Conservation (phyloP, 2,797 vertebrate species). For the Girardinus metallicus region DNA sequence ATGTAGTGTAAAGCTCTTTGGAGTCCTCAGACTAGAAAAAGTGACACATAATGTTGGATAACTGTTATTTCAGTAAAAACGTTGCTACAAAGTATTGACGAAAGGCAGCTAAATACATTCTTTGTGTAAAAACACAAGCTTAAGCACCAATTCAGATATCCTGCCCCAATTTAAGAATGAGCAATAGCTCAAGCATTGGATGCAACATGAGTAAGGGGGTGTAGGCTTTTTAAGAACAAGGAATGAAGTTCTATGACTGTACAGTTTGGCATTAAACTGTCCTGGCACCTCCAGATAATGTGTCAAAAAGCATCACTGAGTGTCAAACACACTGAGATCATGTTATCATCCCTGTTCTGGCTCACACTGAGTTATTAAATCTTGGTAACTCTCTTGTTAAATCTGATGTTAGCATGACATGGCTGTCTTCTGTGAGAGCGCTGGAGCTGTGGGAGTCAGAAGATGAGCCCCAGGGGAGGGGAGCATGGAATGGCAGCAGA, state of each 20-base stretch:
- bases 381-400: conserved; percentile 71
- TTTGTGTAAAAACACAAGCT: not conserved
- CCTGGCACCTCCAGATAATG: conserved; percentile 40
- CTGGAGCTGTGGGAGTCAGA: conserved; percentile 67
- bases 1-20: not conserved
- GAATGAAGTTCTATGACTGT: conserved; percentile 31
- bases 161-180: not conserved
- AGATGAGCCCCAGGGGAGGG: conserved; percentile 77
- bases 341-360: conserved; percentile 52
- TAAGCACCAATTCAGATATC: not conserved
- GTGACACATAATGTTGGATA: not conserved
- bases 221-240: conserved; percentile 41
- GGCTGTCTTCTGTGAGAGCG: conserved; percentile 52
- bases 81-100: not conserved
- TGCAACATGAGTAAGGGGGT: conserved; percentile 18
- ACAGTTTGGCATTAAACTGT: conserved; percentile 31
- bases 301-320: conserved; percentile 46
- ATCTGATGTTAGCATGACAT: conserved; percentile 65
- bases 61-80: not conserved
- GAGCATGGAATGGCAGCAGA: conserved; percentile 51
- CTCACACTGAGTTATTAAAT: conserved; percentile 64
- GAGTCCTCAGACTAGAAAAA: not conserved
- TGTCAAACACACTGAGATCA: conserved; percentile 57
- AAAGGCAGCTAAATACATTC: not conserved
- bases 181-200: not conserved